Conservation (phyloP, 2,888 invertebrate genomes). For the Himalopsyche anomala region DNA sequence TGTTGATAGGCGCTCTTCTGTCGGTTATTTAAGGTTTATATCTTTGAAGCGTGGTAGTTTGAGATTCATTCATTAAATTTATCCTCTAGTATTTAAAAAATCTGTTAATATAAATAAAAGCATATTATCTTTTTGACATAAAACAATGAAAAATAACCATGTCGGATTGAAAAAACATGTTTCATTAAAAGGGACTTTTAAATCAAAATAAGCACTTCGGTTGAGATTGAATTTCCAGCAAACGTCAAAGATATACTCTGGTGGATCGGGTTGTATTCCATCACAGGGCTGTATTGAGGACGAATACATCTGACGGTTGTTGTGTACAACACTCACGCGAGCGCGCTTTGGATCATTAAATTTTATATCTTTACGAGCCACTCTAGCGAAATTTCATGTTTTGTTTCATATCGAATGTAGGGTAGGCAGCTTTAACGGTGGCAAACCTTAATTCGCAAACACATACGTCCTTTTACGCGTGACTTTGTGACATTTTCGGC, state of each 20-base stretch:
- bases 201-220: too few relatives aligned
- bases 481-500: constrained; percentile 15
- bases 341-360: constrained; percentile 45
- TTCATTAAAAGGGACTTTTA: too few relatives aligned
- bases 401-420: constrained; percentile 38
- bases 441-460: constrained; percentile 42
- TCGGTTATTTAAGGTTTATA: too few relatives aligned
- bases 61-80: too few relatives aligned
- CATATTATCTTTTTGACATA: too few relatives aligned
- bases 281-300: not conserved
- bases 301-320: not conserved
- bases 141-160: too few relatives aligned
- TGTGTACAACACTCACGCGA: constrained; percentile 35
- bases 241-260: not conserved
- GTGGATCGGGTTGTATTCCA: not conserved
- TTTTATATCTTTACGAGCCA: constrained; percentile 52
- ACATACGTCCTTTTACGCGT: constrained; percentile 32
- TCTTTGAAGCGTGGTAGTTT: too few relatives aligned
- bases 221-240: too few relatives aligned
- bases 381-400: constrained; percentile 35
- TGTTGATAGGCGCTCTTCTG: too few relatives aligned
- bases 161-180: too few relatives aligned
- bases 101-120: too few relatives aligned
- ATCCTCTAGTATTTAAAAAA: too few relatives aligned
- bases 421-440: constrained; percentile 35